Evolutionary conservation across 1,140 invertebrate genomes (phyloP).

Genomic region (Anastrepha ludens): DNA sequence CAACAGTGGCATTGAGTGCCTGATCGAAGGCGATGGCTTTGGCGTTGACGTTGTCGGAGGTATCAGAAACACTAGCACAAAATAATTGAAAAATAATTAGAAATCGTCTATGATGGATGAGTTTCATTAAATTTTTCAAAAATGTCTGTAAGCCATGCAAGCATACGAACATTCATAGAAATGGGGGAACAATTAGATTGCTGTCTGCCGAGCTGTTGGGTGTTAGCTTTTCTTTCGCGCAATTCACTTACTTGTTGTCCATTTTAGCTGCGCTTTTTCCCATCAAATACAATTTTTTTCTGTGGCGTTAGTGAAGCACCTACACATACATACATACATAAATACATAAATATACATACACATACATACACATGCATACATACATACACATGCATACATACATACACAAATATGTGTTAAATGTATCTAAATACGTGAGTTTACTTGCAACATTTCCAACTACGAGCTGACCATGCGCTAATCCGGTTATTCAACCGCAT

Average conservation of each 20-base stretch:
- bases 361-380: no score
- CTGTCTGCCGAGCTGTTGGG: neutral
- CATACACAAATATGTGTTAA: no score
- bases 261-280: neutral
- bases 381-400: no score
- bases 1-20: slow-evolving; percentile 13
- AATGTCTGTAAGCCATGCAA: neutral
- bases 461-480: neutral
- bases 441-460: slow-evolving; percentile 1
- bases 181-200: neutral
- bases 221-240: neutral
- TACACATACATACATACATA: no score
- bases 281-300: neutral
- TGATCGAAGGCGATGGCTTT: neutral
- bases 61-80: slow-evolving; percentile 46
- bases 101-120: slow-evolving; percentile 51
- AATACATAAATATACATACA: no score
- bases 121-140: slow-evolving; percentile 48
- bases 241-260: neutral
- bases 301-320: no score
- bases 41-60: slow-evolving; percentile 26
- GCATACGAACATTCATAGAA: neutral
- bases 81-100: slow-evolving; percentile 52
- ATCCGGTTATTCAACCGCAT: neutral
- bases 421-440: neutral